These are phyloP conservation scores for Gnathonemus echidnorhynchus DNA, from an alignment of 2,113 vertebrate genomes.

Conservation along the genomic window DNA sequence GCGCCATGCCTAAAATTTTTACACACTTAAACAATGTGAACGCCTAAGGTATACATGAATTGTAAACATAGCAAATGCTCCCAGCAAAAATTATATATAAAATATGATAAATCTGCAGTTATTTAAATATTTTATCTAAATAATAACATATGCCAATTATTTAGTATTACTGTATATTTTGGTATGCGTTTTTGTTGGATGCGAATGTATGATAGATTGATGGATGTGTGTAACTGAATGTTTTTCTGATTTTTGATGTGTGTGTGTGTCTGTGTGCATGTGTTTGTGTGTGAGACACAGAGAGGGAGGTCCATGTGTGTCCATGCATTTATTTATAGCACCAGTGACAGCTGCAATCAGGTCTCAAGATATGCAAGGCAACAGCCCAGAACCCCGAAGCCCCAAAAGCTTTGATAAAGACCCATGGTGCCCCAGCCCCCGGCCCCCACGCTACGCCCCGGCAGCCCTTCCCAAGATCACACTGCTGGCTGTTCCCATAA, in stretches of 20 bases:
- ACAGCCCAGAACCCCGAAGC: neutral
- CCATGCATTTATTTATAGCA: constrained; percentile 12
- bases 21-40: neutral
- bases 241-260: neutral
- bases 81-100: neutral
- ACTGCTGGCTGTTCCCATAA: neutral
- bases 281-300: neutral
- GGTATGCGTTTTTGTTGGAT: neutral
- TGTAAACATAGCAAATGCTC: neutral
- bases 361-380: neutral
- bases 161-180: neutral
- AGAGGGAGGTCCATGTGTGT: neutral
- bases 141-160: neutral
- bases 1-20: neutral
- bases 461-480: no score
- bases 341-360: constrained; percentile 9
- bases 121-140: neutral
- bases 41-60: neutral
- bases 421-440: neutral
- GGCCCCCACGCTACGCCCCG: neutral
- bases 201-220: neutral
- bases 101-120: neutral
- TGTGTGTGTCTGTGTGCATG: neutral
- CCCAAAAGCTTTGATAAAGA: neutral
- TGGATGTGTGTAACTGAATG: neutral